Evolutionary conservation across 2,888 invertebrate species (phyloP), one percentile per base, ranked within the genome.

Genomic region (Trichopria drosophilae): DNA sequence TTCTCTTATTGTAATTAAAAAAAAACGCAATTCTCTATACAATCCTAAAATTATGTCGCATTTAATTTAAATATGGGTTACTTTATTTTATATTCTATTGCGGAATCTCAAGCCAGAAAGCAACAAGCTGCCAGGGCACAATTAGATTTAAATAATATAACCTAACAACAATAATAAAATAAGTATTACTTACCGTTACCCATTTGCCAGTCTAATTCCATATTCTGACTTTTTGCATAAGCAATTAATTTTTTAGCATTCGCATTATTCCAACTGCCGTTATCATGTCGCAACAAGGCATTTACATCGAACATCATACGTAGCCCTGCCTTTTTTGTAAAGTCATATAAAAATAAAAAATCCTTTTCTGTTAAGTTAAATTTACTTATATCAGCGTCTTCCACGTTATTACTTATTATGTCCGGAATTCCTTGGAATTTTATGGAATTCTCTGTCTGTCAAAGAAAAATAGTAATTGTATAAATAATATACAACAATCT

Each of bases 271-370:
- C 90, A 90, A 4, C 73, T 64, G 20, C 80, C 78, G 53, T 80
- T 77, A 10, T 64, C 57, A 51, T 78, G 76, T 53, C 89, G 79
- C 7, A 83, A 71, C 28, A 90, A 76, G 13, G 81, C 80, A 75
- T 90, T 90, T 9, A 90, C 76, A 65, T 85, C 84, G 71, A 88
- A 90, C 41, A 90, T 72, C 56, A 90, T 76, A 59, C 81, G 79
- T 40, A 84, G 68, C n/a, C 81, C 77, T 0, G 83, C 77, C 13
- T 76, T 73, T 53, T 72, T 68, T 40, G 83, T 79, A 65, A 88
- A 85, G 45, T 81, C 72, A 63, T 85, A 84, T 9, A 89, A 71
- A 58, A 80, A 73, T 9, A 79, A 73, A 81, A 86, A 87, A 68
- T 86, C 82, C 20, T 61, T 59, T 49, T 73, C 73, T 9, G 72